Base-by-base conservation (phyloP, 2,797 vertebrate genomes). In the Coregonus suidteri region DNA sequence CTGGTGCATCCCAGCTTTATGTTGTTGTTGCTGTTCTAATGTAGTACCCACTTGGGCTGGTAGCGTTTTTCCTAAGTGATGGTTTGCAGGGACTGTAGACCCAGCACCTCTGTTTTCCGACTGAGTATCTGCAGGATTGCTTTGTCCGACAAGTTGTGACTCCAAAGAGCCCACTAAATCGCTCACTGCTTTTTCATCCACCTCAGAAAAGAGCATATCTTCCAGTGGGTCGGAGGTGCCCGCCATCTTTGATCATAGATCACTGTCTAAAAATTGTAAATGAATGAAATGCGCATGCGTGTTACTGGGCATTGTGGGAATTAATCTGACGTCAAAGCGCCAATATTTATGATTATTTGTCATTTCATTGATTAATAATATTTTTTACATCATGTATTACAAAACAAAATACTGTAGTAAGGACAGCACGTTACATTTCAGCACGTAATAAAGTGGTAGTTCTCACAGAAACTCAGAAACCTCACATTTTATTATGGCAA, bases 121-220 rank as follows among this genome's bases (percentile, higher is more conserved):
- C 41, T 92, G 77, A 85, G 89, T 81, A 16, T 84, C 91, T 59
- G 81, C 89, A 6, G 92, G 71, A 76, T 89, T 92, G 87, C 91
- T 93, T 79, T 94, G 93, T 47, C 94, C 94, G 9, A 93, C 84
- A 34, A 96, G 94, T 92, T 96, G 95, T 59, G 95, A 96, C 91
- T 96, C 95, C 88, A 96, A 80, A 0, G 95, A 96, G 84, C 95
- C 95, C 86, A 96, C 95, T 47, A 97, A 91, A 84, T 96, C 95
- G 88, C 95, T 96, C 87, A 96, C 95, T 70, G 94, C 96, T 89
- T 96, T 96, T 86, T 96, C 95, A 85, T 96, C 95, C 94, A 96
- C 95, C 94, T 96, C 95, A 78, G 95, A 96, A 94, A 95, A 96
- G 83, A 97, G 94, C 95, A 96, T 94, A 90, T 94, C 93, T 92